These are phyloP conservation scores for Eptatretus atami DNA, from an alignment of 2,797 vertebrate genomes.

Conservation along the genomic window DNA sequence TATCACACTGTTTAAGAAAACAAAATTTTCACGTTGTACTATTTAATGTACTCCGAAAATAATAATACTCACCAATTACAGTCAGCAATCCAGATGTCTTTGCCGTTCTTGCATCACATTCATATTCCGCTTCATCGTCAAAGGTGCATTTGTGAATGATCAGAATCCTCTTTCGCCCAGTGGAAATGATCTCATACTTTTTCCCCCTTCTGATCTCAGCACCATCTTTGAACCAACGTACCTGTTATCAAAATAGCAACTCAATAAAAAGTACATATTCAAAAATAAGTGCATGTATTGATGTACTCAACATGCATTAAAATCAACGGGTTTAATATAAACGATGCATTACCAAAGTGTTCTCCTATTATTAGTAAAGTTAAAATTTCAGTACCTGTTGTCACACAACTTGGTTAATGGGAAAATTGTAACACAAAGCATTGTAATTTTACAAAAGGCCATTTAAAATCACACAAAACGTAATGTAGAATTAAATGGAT, in stretches of 20 bases:
- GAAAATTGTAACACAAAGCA: too few relatives aligned
- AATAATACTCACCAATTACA: slow-evolving; percentile 36
- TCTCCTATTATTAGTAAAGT: not conserved
- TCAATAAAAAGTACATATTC: too few relatives aligned
- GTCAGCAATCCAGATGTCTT: slow-evolving; percentile 68
- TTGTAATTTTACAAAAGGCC: too few relatives aligned
- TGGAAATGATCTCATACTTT: slow-evolving; percentile 62
- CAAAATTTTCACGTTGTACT: not conserved
- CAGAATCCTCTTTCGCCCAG: slow-evolving; percentile 45
- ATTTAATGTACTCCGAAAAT: slow-evolving; percentile 3
- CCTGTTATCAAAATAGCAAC: slow-evolving; percentile 15
- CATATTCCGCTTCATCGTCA: slow-evolving; percentile 79
- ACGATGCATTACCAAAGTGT: not conserved
- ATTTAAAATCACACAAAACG: not conserved
- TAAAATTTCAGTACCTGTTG: slow-evolving; percentile 8
- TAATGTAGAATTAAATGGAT: slow-evolving; percentile 7
- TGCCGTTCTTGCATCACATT: slow-evolving; percentile 55
- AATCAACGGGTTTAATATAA: slow-evolving; percentile 1
- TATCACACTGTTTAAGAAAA: not conserved
- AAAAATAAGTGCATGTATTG: too few relatives aligned
- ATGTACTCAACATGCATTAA: too few relatives aligned
- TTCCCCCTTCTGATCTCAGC: slow-evolving; percentile 81
- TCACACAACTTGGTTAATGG: too few relatives aligned
- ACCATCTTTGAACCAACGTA: slow-evolving; percentile 70
- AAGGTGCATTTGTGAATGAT: slow-evolving; percentile 55